phyloP scores from a whole-genome alignment of 1,140 invertebrate genomes.

The Sycobia sp. region DNA sequence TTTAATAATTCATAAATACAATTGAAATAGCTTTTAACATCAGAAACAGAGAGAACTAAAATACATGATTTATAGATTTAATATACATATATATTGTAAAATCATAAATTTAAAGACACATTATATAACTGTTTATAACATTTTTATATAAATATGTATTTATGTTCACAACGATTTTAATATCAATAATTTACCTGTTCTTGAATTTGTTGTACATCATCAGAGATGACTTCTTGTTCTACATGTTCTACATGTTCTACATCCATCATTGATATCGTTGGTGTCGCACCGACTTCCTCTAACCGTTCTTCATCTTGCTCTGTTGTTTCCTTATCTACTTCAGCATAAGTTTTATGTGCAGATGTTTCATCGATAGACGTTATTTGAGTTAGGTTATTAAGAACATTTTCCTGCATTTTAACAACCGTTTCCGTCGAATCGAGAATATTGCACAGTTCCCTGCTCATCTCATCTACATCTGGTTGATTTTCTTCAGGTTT shows the following conservation, averaged over 20 bases:
- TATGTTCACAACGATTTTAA: no score
- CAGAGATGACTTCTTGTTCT: slow-evolving; percentile 24
- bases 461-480: slow-evolving; percentile 56
- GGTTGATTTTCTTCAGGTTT: slow-evolving; percentile 47
- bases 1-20: no score
- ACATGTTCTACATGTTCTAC: slow-evolving; percentile 22
- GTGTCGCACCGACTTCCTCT: no score
- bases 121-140: no score
- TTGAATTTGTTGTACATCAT: background rate
- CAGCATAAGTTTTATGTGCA: slow-evolving; percentile 8
- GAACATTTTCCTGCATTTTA: slow-evolving; percentile 56
- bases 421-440: slow-evolving; percentile 54
- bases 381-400: slow-evolving; percentile 53
- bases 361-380: slow-evolving; percentile 34
- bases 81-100: no score
- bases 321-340: slow-evolving; percentile 5
- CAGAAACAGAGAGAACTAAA: background rate
- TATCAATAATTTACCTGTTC: slow-evolving; percentile 17
- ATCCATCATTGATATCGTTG: background rate
- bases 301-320: slow-evolving; percentile 12
- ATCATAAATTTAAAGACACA: no score
- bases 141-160: no score
- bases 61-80: background rate
- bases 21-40: background rate
- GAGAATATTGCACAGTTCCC: slow-evolving; percentile 55